These are phyloP conservation scores for Recurvirostra avosetta DNA, from an alignment of 2,113 vertebrate species.

Conservation along the genomic window DNA sequence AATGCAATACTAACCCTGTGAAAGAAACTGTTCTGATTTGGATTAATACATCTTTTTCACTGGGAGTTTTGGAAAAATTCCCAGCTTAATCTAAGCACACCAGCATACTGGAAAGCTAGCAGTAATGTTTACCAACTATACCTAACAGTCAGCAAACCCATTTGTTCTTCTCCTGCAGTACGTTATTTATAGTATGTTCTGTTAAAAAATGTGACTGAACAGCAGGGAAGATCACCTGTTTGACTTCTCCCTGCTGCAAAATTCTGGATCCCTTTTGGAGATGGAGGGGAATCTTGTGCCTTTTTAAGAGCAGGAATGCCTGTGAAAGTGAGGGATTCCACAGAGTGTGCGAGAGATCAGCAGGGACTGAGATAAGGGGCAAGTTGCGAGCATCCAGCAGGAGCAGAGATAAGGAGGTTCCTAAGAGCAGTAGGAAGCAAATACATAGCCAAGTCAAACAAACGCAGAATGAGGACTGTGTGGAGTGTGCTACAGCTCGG, in stretches of 20 bases:
- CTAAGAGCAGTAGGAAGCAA: background rate
- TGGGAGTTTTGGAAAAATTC: background rate
- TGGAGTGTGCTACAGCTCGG: background rate
- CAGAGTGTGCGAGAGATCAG: fast-evolving
- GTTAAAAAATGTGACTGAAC: background rate
- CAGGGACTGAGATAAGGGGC: background rate
- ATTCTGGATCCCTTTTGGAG: background rate
- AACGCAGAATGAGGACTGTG: background rate
- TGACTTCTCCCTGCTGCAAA: background rate
- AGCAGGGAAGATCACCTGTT: background rate
- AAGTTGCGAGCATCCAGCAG: background rate
- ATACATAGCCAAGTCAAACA: background rate
- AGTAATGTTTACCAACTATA: background rate
- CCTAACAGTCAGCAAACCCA: background rate
- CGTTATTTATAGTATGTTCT: background rate
- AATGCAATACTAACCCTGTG: background rate
- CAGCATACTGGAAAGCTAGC: background rate
- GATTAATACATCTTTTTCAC: background rate
- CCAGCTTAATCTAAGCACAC: background rate
- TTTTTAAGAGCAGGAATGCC: background rate
- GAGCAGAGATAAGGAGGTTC: background rate
- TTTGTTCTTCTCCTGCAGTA: background rate
- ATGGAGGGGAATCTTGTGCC: background rate
- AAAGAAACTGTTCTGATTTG: background rate
- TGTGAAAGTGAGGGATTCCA: background rate